Base-by-base conservation (phyloP, 2,797 vertebrate species). In the Triplophysa yarkandensis region DNA sequence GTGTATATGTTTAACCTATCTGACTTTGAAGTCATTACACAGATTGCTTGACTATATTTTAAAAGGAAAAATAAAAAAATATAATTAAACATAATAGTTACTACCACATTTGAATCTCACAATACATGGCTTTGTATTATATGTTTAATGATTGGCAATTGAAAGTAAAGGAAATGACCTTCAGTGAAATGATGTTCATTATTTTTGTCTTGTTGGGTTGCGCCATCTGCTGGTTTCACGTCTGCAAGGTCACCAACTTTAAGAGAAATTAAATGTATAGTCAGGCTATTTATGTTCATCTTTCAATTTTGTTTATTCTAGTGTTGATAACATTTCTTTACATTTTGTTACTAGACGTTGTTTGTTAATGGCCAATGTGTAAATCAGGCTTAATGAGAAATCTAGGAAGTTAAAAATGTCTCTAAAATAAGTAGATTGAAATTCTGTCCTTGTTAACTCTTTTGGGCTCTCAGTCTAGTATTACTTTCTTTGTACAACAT, bases 141-240 rank as follows among this genome's bases (percentile, higher is more conserved):
- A 39, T 39, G 3, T 13, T 50, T 7, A 4, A 21, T 23, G 23
- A 23, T 21, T 21, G 7, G 8, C n/a, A 6, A 50, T 21, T 21
- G 6, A 19, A 5, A n/a, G 6, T 19, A 21, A 9, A n/a, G 1
- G 6, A 6, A 25, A 1, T 48, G n/a, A n/a, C n/a, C n/a, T n/a
- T n/a, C 28, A n/a, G 30, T 25, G 30, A 62, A 0, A 62, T 6
- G 0, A 14, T 70, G n/a, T 16, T 9, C 7, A 25, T 19, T 13
- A 6, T 36, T 66, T 30, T 17, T 44, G 57, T 4, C 32, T 64
- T 46, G 27, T 61, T 44, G 9, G 0, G 58, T 70, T 74, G 65
- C 65, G 46, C 61, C 80, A 74, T 79, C 80, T 81, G 48, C 64
- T 66, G 77, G 62, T 23, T 19, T 28, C 21, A 61, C 43, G 19